Percentiles rank a stretch among this genome's conserved stretches.
Conservation (phyloP, 2,888 invertebrate species). For the Trissoscelio sp. region DNA sequence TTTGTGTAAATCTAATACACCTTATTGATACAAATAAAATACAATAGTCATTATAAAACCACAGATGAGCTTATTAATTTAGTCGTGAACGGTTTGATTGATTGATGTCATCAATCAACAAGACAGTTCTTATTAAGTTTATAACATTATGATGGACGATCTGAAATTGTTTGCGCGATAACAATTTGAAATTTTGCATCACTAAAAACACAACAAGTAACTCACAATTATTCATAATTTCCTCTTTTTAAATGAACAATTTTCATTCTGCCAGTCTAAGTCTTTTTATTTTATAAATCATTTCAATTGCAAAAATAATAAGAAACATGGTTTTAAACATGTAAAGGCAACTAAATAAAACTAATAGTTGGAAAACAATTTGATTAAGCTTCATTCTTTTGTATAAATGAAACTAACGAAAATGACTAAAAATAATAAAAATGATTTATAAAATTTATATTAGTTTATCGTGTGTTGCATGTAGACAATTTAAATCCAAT, state of each 20-base stretch:
- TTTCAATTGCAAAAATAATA: slow-evolving; percentile 7
- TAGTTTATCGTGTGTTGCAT: slow-evolving; percentile 9
- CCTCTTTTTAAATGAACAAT: slow-evolving; percentile 41
- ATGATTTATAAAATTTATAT: slow-evolving; percentile 9
- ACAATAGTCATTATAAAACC: slow-evolving; percentile 55
- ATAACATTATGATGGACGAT: slow-evolving; percentile 39
- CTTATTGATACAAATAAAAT: slow-evolving; percentile 63
- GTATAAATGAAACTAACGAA: too few species aligned
- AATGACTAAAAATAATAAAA: slow-evolving; percentile 1
- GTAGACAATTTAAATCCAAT: slow-evolving; percentile 17
- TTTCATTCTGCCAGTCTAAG: slow-evolving; percentile 45
- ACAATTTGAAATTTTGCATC: slow-evolving; percentile 36
- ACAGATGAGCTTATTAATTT: slow-evolving; percentile 62
- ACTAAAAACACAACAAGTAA: slow-evolving; percentile 44
- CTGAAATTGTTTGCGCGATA: slow-evolving; percentile 39
- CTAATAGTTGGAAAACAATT: too few species aligned
- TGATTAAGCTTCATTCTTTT: too few species aligned
- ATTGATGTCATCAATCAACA: slow-evolving; percentile 17
- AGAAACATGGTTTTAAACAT: too few species aligned
- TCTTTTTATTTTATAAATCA: slow-evolving; percentile 28
- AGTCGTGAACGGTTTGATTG: slow-evolving; percentile 23
- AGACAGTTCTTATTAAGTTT: slow-evolving; percentile 8
- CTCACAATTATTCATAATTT: slow-evolving; percentile 33
- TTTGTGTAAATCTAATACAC: slow-evolving; percentile 47
- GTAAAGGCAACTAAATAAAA: too few species aligned